Conservation (phyloP, 1,140 invertebrate species). For the Meteorus sp. region DNA sequence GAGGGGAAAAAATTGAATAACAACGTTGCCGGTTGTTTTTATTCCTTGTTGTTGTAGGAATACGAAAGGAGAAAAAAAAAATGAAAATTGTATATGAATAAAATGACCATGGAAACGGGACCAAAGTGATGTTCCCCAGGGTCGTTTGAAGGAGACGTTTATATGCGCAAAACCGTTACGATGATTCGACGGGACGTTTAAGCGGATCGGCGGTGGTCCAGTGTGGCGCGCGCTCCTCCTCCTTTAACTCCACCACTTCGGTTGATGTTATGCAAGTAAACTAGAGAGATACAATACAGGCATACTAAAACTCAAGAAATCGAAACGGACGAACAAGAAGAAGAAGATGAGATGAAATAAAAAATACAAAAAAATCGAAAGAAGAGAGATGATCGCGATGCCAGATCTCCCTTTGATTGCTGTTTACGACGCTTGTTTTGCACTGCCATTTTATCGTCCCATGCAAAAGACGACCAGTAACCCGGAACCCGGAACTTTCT, state of each 20-base stretch:
- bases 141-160: not conserved
- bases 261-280: conserved; percentile 1
- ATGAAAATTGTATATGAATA: no score
- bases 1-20: no score
- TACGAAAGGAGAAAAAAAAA: no score
- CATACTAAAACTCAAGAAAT: no score
- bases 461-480: conserved; percentile 23
- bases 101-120: no score
- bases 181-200: conserved; percentile 6
- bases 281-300: no score
- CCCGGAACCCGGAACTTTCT: conserved; percentile 28
- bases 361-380: not conserved
- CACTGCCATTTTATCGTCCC: conserved; percentile 19
- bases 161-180: not conserved
- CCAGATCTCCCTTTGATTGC: conserved; percentile 39
- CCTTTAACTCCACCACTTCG: no score
- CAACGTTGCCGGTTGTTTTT: no score
- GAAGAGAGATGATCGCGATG: conserved; percentile 25
- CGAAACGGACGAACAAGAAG: conserved; percentile 7
- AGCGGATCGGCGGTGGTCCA: conserved; percentile 2
- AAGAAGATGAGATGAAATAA: conserved; percentile 18
- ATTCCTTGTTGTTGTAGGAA: no score
- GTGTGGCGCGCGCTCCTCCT: not conserved
- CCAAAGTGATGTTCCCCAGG: not conserved
- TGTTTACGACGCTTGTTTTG: conserved; percentile 42